Evolutionary conservation across 2,888 invertebrate species (phyloP).

Genomic region (Eudasyphora cyanicolor): DNA sequence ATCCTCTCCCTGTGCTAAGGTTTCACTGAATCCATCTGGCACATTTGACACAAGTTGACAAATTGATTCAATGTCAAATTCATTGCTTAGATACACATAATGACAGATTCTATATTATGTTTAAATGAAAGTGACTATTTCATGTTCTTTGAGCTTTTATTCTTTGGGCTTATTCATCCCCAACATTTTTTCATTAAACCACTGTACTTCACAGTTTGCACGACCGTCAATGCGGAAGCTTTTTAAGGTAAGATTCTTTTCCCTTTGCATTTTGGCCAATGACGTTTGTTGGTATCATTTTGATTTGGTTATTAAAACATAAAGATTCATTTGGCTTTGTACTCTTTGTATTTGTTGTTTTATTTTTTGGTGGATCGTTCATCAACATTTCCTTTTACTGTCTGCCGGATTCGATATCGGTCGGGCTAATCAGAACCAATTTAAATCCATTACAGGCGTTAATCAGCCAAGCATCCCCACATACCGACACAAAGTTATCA

Average conservation of each 20-base stretch:
- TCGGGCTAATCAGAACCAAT: slow-evolving; percentile 52
- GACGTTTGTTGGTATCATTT: slow-evolving; percentile 19
- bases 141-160: too few species aligned
- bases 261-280: slow-evolving; percentile 7
- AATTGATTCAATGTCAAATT: too few species aligned
- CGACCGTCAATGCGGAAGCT: slow-evolving; percentile 51
- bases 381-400: neutral
- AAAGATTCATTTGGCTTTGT: neutral
- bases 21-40: too few species aligned
- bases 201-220: neutral
- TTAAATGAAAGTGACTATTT: too few species aligned
- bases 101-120: too few species aligned
- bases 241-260: neutral
- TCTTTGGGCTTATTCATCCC: too few species aligned
- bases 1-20: too few species aligned
- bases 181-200: neutral
- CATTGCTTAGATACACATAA: too few species aligned
- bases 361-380: neutral
- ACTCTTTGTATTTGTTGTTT: neutral
- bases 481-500: slow-evolving; percentile 9
- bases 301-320: slow-evolving; percentile 38
- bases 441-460: slow-evolving; percentile 64
- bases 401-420: neutral
- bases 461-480: slow-evolving; percentile 58
- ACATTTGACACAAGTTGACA: too few species aligned